These are phyloP conservation scores for Cerastis leucographa DNA, from an alignment of 2,888 invertebrate genomes.

Conservation along the genomic window DNA sequence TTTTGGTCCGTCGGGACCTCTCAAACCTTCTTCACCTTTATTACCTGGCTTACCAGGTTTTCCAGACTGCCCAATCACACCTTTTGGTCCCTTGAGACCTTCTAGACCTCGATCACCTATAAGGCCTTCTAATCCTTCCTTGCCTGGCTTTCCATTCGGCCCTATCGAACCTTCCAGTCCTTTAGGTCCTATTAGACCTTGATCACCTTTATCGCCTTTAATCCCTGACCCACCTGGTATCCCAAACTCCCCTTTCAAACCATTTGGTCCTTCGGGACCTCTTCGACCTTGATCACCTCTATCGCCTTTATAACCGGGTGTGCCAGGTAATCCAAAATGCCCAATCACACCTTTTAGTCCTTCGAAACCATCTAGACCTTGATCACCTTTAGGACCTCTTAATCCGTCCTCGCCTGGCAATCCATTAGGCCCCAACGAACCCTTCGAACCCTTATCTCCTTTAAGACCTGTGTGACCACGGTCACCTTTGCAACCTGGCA, in stretches of 20 bases:
- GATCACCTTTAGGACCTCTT: background rate
- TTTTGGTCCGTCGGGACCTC: background rate
- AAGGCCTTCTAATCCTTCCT: background rate
- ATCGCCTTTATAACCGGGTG: background rate
- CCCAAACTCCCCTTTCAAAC: background rate
- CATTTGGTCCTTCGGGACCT: background rate
- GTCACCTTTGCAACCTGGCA: background rate
- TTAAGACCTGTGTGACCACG: background rate
- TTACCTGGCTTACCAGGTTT: accelerated
- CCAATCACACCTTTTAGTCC: background rate
- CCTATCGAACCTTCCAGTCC: background rate
- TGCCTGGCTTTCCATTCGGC: background rate
- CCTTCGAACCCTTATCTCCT: background rate
- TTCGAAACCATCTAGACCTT: background rate
- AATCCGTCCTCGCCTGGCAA: background rate
- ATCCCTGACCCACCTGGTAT: background rate
- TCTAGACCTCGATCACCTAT: background rate
- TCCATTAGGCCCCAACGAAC: background rate
- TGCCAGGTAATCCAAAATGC: background rate
- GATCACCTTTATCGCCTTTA: background rate
- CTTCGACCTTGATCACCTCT: background rate
- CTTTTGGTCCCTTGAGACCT: background rate
- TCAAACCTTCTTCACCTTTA: background rate
- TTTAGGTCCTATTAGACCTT: background rate
- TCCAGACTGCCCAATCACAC: background rate